Conservation (phyloP, 2,797 vertebrate genomes). For the Intellagama lesueurii region DNA sequence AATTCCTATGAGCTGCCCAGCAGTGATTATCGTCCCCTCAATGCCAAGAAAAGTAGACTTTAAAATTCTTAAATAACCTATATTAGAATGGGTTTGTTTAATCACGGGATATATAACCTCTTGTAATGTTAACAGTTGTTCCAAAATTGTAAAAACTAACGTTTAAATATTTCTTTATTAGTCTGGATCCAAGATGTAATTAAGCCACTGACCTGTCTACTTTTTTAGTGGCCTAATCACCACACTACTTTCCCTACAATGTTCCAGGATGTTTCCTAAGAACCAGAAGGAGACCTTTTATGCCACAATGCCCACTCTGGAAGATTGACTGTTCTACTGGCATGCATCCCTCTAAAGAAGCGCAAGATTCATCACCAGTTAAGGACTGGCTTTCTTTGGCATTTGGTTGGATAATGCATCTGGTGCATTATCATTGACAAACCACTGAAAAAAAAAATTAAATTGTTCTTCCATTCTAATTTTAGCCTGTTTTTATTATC, state of each 20-base stretch:
- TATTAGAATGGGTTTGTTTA: neutral
- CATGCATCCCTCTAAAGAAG: neutral
- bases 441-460: neutral
- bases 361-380: neutral
- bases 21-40: neutral
- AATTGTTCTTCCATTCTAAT: neutral
- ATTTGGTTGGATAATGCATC: neutral
- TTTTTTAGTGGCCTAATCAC: neutral
- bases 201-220: too few relatives aligned
- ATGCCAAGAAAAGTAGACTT: slow-evolving; percentile 32
- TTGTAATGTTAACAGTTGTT: too few relatives aligned
- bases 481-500: neutral
- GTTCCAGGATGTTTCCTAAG: neutral
- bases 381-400: too few relatives aligned
- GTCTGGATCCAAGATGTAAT: too few relatives aligned
- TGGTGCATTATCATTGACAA: neutral
- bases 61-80: slow-evolving; percentile 6
- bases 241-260: neutral
- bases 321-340: too few relatives aligned
- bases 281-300: neutral
- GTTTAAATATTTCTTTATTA: too few relatives aligned
- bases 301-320: neutral
- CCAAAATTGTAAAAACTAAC: too few relatives aligned
- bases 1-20: neutral
- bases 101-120: too few relatives aligned